Evolutionary conservation across 1,140 invertebrate genomes (phyloP).

Genomic region (Drosophila ironensis): DNA sequence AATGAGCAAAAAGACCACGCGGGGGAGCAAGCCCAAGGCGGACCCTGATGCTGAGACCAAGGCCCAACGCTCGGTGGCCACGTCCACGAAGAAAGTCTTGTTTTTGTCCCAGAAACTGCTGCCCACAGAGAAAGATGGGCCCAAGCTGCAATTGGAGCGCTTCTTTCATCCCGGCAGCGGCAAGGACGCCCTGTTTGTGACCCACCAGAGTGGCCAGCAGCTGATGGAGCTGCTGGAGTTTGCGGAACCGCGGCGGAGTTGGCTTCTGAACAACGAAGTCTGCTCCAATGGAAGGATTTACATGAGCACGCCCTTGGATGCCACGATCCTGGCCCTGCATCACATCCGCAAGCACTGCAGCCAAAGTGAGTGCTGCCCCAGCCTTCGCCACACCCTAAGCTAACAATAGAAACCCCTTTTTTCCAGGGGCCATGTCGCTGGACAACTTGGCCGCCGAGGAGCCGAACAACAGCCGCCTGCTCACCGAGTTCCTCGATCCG

Average conservation of each 20-base stretch:
- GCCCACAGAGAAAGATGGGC: slow-evolving; percentile 10
- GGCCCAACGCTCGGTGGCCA: slow-evolving; percentile 10
- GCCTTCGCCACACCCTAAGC: not conserved
- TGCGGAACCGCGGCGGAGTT: slow-evolving; percentile 86
- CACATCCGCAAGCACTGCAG: slow-evolving; percentile 84
- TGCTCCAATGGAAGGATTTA: slow-evolving; percentile 89
- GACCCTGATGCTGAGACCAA: slow-evolving; percentile 43
- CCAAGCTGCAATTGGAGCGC: slow-evolving; percentile 50
- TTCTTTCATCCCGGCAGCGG: slow-evolving; percentile 73
- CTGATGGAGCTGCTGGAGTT: slow-evolving; percentile 87
- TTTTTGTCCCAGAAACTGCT: slow-evolving; percentile 59
- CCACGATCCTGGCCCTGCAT: slow-evolving; percentile 87
- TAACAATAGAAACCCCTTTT: too few relatives aligned
- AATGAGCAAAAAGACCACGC: slow-evolving; percentile 61
- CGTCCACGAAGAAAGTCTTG: slow-evolving; percentile 59
- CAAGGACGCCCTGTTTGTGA: slow-evolving; percentile 50
- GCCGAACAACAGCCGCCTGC: slow-evolving; percentile 37
- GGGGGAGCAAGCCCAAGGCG: slow-evolving; percentile 47
- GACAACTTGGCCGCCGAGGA: slow-evolving; percentile 85
- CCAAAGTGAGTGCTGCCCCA: slow-evolving; percentile 21
- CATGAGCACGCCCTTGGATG: slow-evolving; percentile 88
- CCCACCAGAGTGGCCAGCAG: slow-evolving; percentile 71
- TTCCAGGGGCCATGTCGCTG: slow-evolving; percentile 85
- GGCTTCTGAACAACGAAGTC: slow-evolving; percentile 87
- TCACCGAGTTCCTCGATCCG: slow-evolving; percentile 44